Conservation (phyloP, 2,113 vertebrate species). For the Chroicocephalus ridibundus region DNA sequence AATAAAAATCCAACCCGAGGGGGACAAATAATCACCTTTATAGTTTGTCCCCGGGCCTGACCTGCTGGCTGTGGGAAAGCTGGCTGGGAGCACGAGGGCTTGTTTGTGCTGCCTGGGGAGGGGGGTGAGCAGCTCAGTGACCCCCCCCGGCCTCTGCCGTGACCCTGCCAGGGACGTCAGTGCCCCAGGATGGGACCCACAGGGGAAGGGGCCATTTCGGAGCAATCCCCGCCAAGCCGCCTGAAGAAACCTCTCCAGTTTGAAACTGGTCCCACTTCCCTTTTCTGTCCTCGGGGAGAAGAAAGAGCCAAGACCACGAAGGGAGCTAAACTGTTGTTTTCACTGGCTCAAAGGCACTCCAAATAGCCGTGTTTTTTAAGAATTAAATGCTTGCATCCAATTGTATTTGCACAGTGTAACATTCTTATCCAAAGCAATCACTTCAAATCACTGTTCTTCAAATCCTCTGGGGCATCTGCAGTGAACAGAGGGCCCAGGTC, state of each 20-base stretch:
- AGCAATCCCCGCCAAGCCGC: not conserved
- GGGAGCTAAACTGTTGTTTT: not conserved
- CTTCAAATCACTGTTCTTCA: slow-evolving; percentile 23
- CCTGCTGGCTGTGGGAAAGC: not conserved
- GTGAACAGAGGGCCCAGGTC: slow-evolving; percentile 1
- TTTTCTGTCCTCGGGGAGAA: not conserved
- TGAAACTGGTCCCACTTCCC: not conserved
- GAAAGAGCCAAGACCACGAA: not conserved
- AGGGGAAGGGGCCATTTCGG: not conserved
- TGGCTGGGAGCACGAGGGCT: not conserved
- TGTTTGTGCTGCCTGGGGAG: not conserved
- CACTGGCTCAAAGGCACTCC: not conserved
- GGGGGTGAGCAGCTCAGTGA: not conserved
- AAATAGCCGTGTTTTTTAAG: not conserved
- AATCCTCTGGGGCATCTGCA: not conserved
- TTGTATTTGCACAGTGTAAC: slow-evolving; percentile 21
- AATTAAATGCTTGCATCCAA: slow-evolving; percentile 38
- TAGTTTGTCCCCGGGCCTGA: not conserved
- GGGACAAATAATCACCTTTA: not conserved
- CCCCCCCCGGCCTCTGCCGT: not conserved
- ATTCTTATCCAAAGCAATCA: slow-evolving; percentile 25
- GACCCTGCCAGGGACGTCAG: not conserved
- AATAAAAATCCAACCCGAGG: not conserved
- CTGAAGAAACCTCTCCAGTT: not conserved
- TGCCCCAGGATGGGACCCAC: not conserved